Percentiles rank a stretch among this genome's conserved stretches.
These are phyloP conservation scores for Simalia tracyae DNA, from an alignment of 2,797 vertebrate species.

Conservation along the genomic window DNA sequence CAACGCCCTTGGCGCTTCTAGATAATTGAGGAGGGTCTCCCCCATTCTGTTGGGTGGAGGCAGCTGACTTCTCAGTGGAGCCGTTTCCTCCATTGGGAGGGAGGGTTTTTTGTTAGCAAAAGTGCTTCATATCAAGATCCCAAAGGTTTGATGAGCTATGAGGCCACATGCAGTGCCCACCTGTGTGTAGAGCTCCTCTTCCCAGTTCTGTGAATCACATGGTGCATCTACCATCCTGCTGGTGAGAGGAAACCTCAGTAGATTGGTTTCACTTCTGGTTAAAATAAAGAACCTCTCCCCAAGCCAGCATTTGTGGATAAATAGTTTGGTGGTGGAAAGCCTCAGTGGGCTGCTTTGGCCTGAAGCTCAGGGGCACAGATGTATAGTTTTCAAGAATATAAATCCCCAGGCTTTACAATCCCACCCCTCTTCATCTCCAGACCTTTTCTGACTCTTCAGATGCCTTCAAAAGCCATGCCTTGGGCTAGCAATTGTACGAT, in stretches of 20 bases:
- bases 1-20: neutral
- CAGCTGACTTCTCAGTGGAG: neutral
- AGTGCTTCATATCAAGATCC: neutral
- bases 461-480: neutral
- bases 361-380: neutral
- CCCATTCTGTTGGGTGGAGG: neutral
- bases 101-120: neutral
- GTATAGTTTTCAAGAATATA: neutral
- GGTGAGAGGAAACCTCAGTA: neutral
- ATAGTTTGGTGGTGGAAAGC: slow-evolving; percentile 59
- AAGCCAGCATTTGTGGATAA: neutral
- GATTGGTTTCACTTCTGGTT: neutral
- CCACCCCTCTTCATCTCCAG: neutral
- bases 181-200: neutral
- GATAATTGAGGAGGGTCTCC: too few relatives aligned
- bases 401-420: neutral
- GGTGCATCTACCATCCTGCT: too few relatives aligned
- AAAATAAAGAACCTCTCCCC: neutral
- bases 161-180: too few relatives aligned
- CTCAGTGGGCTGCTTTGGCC: slow-evolving; percentile 55
- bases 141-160: neutral
- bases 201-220: neutral
- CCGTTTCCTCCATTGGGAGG: neutral
- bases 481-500: neutral
- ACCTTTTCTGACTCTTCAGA: neutral